phyloP scores from a whole-genome alignment of 2,888 invertebrate genomes.

The Carpatolechia fugitivella region DNA sequence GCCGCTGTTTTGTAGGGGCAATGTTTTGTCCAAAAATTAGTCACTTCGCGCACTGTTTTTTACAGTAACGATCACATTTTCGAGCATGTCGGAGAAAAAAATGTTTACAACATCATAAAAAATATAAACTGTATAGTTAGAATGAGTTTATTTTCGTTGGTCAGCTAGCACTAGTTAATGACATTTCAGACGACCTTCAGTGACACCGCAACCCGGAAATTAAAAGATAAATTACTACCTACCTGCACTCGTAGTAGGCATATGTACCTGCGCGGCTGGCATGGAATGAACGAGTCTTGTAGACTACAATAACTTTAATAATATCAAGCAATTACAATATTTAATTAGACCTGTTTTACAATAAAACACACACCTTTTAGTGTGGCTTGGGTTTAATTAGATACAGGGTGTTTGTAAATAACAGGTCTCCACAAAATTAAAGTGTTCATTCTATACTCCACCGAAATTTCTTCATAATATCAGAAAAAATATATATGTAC shows the following conservation, averaged over 20 bases:
- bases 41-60: too few species aligned
- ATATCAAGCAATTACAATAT: background rate
- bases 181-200: constrained; percentile 64
- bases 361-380: background rate
- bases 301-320: background rate
- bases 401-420: too few species aligned
- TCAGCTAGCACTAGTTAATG: constrained; percentile 21
- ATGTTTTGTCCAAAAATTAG: too few species aligned
- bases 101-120: background rate
- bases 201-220: constrained; percentile 65
- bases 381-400: background rate
- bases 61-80: too few species aligned
- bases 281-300: constrained; percentile 4
- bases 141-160: background rate
- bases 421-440: background rate
- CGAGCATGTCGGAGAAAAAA: background rate
- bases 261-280: background rate
- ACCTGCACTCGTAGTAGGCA: constrained; percentile 27
- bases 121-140: background rate
- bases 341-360: background rate
- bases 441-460: too few species aligned
- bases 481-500: too few species aligned
- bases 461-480: too few species aligned
- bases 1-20: too few species aligned
- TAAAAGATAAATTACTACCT: constrained; percentile 64